Evolutionary conservation across 2,888 invertebrate species (phyloP).

Genomic region (Pyrochroa serraticornis): DNA sequence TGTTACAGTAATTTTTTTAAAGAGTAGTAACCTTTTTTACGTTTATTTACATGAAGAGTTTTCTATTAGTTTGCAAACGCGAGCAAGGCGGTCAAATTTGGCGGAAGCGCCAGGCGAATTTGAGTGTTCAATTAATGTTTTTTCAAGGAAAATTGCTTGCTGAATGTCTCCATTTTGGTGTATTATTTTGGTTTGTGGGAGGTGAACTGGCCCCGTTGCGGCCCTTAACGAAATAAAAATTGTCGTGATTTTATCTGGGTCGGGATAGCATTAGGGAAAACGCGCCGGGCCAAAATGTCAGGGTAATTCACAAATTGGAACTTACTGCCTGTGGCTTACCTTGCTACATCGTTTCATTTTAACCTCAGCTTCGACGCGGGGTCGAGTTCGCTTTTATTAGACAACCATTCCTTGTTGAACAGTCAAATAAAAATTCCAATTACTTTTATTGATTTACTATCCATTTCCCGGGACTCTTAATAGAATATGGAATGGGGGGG

Average conservation of each 20-base stretch:
- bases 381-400: conserved; percentile 36
- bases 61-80: background rate
- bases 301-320: conserved; percentile 47
- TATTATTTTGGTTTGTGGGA: too few species aligned
- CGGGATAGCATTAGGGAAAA: conserved; percentile 13
- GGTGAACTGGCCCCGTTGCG: background rate
- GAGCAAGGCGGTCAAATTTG: conserved; percentile 1
- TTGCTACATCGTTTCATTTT: conserved; percentile 38
- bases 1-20: conserved; percentile 18
- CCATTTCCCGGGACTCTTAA: conserved; percentile 35
- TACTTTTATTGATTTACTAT: conserved; percentile 40
- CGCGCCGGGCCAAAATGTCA: conserved; percentile 29
- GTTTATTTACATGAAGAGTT: background rate
- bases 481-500: conserved; percentile 31
- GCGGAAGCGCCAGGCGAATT: conserved; percentile 14
- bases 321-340: conserved; percentile 42
- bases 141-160: too few species aligned
- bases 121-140: too few species aligned
- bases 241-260: conserved; percentile 23
- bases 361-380: conserved; percentile 18
- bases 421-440: conserved; percentile 44
- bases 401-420: conserved; percentile 40
- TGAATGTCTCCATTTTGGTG: too few species aligned
- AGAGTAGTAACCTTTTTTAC: conserved; percentile 9
- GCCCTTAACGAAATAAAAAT: conserved; percentile 12